phyloP scores from a whole-genome alignment of 1,140 invertebrate genomes.

The Leptopilina boulardi region DNA sequence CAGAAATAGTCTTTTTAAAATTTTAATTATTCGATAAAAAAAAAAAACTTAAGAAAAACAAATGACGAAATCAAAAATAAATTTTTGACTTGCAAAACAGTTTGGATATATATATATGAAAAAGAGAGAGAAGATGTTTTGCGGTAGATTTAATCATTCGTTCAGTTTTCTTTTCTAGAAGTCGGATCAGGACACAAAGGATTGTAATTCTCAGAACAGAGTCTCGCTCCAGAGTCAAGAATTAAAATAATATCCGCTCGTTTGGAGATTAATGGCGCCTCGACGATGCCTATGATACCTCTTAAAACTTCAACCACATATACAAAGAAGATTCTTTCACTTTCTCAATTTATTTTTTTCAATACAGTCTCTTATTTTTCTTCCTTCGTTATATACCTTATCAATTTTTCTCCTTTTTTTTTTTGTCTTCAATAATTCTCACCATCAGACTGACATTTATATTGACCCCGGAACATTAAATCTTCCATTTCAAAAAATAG shows the following conservation, averaged over 20 bases:
- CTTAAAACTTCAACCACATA: conserved; percentile 23
- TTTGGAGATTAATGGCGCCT: conserved; percentile 71
- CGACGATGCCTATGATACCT: conserved; percentile 52
- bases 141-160: conserved; percentile 65
- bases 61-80: background rate
- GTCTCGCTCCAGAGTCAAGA: conserved; percentile 60
- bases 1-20: background rate
- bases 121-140: conserved; percentile 32
- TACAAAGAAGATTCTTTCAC: background rate
- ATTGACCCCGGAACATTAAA: background rate
- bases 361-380: background rate
- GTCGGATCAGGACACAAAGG: conserved; percentile 67
- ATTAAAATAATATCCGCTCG: conserved; percentile 73
- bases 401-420: background rate
- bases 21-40: too few species aligned
- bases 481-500: background rate
- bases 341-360: background rate
- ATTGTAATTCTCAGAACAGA: conserved; percentile 65
- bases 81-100: conserved; percentile 4
- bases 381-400: background rate
- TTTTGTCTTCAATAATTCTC: too few species aligned
- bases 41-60: too few species aligned
- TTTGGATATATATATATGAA: background rate
- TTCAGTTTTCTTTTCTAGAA: conserved; percentile 68
- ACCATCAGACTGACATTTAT: too few species aligned